Percentiles rank a stretch among this genome's conserved stretches.
phyloP scores from a whole-genome alignment of 2,888 invertebrate genomes.

The Andrena praecox region DNA sequence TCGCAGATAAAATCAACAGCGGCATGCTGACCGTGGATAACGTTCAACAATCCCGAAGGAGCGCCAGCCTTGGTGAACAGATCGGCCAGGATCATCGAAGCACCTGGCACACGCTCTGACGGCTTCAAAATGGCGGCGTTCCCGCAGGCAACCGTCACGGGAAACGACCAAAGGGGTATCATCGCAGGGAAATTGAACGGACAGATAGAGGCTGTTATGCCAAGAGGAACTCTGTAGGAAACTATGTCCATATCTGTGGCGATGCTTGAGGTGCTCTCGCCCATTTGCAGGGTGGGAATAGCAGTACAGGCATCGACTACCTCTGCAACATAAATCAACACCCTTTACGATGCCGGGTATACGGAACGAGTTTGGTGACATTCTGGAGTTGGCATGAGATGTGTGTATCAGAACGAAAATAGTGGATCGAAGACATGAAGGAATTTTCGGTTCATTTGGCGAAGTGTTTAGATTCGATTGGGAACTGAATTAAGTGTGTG shows the following conservation, averaged over 20 bases:
- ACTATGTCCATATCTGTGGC: constrained; percentile 99
- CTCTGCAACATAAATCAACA: constrained; percentile 87
- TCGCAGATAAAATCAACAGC: constrained; percentile 99
- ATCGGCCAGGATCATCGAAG: constrained; percentile 97
- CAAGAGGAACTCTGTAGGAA: constrained; percentile 96
- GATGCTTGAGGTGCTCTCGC: constrained; percentile 94
- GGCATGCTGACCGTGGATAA: constrained; percentile 97
- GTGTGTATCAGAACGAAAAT: neutral
- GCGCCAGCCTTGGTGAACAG: constrained; percentile 97
- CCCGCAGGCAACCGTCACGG: constrained; percentile 94
- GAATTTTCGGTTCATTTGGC: too few species aligned
- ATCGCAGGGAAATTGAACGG: constrained; percentile 99
- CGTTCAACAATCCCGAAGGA: constrained; percentile 98
- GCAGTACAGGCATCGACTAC: constrained; percentile 98
- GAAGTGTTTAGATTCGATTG: too few species aligned
- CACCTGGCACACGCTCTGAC: constrained; percentile 99
- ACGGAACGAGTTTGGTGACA: neutral
- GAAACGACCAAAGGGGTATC: constrained; percentile 99
- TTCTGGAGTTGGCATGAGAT: neutral
- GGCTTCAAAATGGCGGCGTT: constrained; percentile 98
- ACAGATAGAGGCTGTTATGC: constrained; percentile 97
- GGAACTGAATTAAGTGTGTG: too few species aligned
- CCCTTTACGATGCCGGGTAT: neutral
- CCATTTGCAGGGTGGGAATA: constrained; percentile 95
- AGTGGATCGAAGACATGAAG: too few species aligned